Conservation (phyloP, 2,797 vertebrate species). For the Cossypha caffra region DNA sequence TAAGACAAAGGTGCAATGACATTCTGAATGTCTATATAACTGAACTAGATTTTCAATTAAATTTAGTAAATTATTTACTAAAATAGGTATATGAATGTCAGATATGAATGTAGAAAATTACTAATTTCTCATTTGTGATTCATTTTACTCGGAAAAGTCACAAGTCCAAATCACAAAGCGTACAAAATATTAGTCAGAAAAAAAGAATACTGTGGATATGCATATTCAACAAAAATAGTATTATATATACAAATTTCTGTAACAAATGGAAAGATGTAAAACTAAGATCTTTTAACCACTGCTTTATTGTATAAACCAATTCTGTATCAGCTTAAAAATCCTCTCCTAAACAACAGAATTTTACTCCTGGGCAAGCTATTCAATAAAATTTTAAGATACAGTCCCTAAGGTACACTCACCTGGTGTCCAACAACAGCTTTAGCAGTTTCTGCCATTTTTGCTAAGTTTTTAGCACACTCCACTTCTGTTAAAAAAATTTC, state of each 20-base stretch:
- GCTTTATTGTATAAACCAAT: neutral
- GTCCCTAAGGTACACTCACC: slow-evolving; percentile 72
- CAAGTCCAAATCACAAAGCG: neutral
- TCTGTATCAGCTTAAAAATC: neutral
- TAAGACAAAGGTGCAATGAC: neutral
- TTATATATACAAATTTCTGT: neutral
- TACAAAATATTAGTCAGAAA: neutral
- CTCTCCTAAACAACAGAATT: neutral
- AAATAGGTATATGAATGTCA: neutral
- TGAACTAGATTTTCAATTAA: neutral
- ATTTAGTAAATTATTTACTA: neutral
- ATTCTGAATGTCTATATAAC: neutral
- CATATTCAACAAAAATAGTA: neutral
- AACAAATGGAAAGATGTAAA: neutral
- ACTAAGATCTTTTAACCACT: neutral
- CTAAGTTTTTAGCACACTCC: slow-evolving; percentile 90
- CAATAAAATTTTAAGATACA: neutral
- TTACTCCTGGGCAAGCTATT: neutral
- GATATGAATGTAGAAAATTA: neutral
- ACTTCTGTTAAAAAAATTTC: slow-evolving; percentile 79
- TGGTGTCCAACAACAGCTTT: slow-evolving; percentile 89
- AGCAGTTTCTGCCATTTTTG: slow-evolving; percentile 94
- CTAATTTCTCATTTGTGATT: neutral
- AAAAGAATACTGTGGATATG: neutral
- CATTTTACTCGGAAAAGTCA: neutral